These are phyloP conservation scores for Synergus laeviventris DNA, from an alignment of 2,888 invertebrate species.

Conservation along the genomic window DNA sequence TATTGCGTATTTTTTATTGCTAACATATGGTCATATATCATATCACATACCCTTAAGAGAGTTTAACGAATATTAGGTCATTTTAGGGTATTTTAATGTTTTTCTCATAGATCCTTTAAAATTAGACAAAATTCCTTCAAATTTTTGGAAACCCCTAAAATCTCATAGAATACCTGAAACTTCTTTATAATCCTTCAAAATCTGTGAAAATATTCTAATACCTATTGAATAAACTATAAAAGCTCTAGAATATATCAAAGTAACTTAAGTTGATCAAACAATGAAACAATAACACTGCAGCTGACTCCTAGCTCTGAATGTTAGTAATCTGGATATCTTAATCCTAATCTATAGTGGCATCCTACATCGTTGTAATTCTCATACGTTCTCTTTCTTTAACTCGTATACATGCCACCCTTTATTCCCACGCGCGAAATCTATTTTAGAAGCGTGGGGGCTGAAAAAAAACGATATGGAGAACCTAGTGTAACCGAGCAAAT, in stretches of 20 bases:
- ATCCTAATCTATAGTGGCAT: constrained; percentile 15
- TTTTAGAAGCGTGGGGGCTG: constrained; percentile 27
- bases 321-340: constrained; percentile 20
- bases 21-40: too few relatives aligned
- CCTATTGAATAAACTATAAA: too few relatives aligned
- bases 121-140: too few relatives aligned
- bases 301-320: background rate
- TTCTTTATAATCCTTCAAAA: too few relatives aligned
- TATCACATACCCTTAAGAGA: too few relatives aligned
- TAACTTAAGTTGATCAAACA: background rate
- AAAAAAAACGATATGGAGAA: background rate
- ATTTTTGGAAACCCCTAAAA: background rate
- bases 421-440: constrained; percentile 43
- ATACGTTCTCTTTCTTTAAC: constrained; percentile 33
- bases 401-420: constrained; percentile 39
- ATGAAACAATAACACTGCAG: background rate
- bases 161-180: too few relatives aligned
- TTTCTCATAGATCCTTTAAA: too few relatives aligned
- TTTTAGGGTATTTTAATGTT: too few relatives aligned
- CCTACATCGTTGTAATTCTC: constrained; percentile 17
- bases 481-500: background rate
- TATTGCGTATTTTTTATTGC: too few relatives aligned
- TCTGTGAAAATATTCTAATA: too few relatives aligned
- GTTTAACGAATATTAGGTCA: too few relatives aligned
- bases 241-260: too few relatives aligned